These are phyloP conservation scores for Cossypha niveicapilla DNA, from an alignment of 2,797 vertebrate genomes.

Conservation along the genomic window DNA sequence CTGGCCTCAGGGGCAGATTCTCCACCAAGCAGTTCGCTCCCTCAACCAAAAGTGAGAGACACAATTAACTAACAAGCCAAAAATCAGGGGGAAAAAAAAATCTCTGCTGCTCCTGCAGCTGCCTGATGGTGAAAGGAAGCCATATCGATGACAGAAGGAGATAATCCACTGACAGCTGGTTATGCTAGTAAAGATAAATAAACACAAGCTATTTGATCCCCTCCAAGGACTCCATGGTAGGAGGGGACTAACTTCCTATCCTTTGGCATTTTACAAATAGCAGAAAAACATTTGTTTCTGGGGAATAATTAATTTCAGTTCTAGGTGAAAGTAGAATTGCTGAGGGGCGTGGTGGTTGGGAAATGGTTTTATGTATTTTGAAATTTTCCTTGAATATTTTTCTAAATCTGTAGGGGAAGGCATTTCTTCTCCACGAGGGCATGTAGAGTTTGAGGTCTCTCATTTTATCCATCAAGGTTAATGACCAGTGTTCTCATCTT, in stretches of 20 bases:
- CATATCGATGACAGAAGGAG: conserved; percentile 23
- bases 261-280: neutral
- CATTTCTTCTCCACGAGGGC: neutral
- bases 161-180: conserved; percentile 43
- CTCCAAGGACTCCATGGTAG: neutral
- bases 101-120: conserved; percentile 19
- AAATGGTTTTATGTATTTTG: neutral
- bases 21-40: neutral
- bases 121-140: conserved; percentile 9
- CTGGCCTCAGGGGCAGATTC: neutral
- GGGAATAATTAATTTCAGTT: conserved; percentile 1
- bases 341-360: neutral
- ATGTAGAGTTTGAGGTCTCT: neutral
- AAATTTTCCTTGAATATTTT: neutral
- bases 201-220: conserved; percentile 22
- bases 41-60: neutral
- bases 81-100: neutral
- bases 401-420: neutral
- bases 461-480: neutral
- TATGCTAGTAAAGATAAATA: conserved; percentile 45
- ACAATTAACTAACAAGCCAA: neutral
- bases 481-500: neutral
- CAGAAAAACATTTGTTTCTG: neutral
- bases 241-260: neutral
- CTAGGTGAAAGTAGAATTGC: neutral